Evolutionary conservation across 92 coral and sea anemone species (phyloP), one percentile per base, ranked within the genome.

Genomic region (Isaurus tuberculatus): DNA sequence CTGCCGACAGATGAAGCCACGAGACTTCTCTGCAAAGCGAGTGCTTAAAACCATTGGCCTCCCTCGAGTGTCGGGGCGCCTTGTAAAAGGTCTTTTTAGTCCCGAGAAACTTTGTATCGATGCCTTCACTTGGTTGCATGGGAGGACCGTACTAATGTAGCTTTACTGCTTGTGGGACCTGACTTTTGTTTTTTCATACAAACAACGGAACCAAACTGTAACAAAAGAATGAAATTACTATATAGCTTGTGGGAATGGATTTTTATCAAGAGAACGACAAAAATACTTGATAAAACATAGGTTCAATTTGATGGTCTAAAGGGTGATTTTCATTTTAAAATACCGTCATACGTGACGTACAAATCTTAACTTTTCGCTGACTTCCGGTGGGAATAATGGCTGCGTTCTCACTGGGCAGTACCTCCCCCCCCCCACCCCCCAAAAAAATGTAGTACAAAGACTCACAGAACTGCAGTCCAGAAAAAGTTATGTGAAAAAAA

Each of bases 251-350:
- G 65, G 65, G 29, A 58, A 27, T 58, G 65, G 65, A 58, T 19
- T 58, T 58, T 20, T 58, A 58, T 25, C 65, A 58, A 58, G 8
- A 58, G 60, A 51, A 0, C 11, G n/a, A 51, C 60, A 51, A 60
- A 60, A 60, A 28, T 60, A 60, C 17, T 60, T 60, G 27, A 60
- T 60, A 60, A 60, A 60, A 60, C 66, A 60, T 60, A 16, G 66
- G 27, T 64, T 64, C 70, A 64, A 30, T 64, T 64, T 64, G 70
- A 64, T 64, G 40, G 70, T 64, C 70, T 26, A 64, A 64, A 26
- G 70, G 70, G 70, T 64, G 26, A 64, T 64, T 26, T 64, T 64
- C 32, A 64, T 64, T 64, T 64, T 64, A 64, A 26, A 64, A 64
- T 64, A 64, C 69, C 20, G 69, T 64, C 26, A 64, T 64, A 22